Evolutionary conservation across 2,797 vertebrate species (phyloP), one percentile per base, ranked within the genome.

Genomic region (Decapterus maruadsi): DNA sequence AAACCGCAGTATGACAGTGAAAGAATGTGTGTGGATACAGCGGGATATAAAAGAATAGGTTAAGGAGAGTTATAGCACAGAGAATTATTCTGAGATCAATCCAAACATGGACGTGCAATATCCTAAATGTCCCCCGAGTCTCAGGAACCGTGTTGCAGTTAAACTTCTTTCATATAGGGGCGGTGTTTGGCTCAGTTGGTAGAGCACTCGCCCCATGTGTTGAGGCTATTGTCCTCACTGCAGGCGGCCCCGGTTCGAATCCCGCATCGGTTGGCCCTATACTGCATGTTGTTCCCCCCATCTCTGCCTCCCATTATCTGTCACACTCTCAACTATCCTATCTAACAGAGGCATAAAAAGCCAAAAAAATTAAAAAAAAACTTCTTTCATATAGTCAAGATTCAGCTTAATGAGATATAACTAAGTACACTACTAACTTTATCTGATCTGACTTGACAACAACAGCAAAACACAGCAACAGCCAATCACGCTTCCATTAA

Each of bases 401-500:
- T 74, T 53, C 34, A 62, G 17, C 65, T 48, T 45, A 6, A 45
- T 34, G 46, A 68, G n/a, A 74, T 16, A 66, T 78, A 51, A 74
- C 45, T 20, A 54, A 63, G 50, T 31, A 13, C 2, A 29, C 22
- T 48, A 4, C 34, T 72, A 74, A 80, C 54, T 26, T 38, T 75
- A 64, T 12, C 53, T 45, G 62, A 75, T 82, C 58, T 79, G 50
- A 65, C 78, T 85, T 13, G 5, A 26, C 26, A 26, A n/a, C n/a
- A n/a, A 70, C 59, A 61, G 74, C 74, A 67, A 74, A 78, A 65
- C 60, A 68, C 69, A 45, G 42, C 59, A 81, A 70, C 59, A 61
- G 74, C 74, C 69, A 74, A 78, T 67, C 60, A 68, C 69, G 79
- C 74, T 26, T 82, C 78, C 80, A 85, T 86, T 82, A 83, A 59